These are phyloP conservation scores for Gallinago media DNA, from an alignment of 2,113 vertebrate species.

Conservation along the genomic window DNA sequence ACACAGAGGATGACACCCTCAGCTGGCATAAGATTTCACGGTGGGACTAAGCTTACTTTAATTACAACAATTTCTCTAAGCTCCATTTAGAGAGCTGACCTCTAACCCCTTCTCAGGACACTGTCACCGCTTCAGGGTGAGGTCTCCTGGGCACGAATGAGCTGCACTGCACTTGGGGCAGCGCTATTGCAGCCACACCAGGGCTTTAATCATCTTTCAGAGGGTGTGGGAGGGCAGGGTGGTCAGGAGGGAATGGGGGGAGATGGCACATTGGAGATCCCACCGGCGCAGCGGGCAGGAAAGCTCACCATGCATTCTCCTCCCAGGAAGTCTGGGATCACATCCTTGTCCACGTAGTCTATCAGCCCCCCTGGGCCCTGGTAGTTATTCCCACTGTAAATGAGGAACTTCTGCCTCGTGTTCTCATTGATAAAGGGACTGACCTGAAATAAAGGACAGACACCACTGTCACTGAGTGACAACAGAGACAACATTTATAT, in stretches of 20 bases:
- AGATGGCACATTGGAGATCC: neutral
- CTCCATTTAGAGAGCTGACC: neutral
- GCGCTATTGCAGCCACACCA: neutral
- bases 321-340: constrained; percentile 87
- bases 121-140: neutral
- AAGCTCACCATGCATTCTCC: constrained; percentile 85
- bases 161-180: neutral
- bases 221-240: neutral
- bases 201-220: neutral
- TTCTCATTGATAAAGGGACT: constrained; percentile 90
- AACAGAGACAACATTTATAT: neutral
- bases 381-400: constrained; percentile 86
- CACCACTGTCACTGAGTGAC: neutral
- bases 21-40: neutral
- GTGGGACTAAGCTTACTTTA: neutral
- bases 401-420: constrained; percentile 85
- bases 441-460: constrained; percentile 61
- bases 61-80: neutral
- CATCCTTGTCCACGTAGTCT: constrained; percentile 83
- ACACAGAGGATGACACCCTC: neutral
- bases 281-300: neutral
- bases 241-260: neutral
- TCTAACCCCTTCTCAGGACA: neutral
- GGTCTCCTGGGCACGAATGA: no score
- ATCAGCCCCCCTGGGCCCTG: constrained; percentile 85